phyloP scores from a whole-genome alignment of 2,113 vertebrate species.

The Callipepla squamata region DNA sequence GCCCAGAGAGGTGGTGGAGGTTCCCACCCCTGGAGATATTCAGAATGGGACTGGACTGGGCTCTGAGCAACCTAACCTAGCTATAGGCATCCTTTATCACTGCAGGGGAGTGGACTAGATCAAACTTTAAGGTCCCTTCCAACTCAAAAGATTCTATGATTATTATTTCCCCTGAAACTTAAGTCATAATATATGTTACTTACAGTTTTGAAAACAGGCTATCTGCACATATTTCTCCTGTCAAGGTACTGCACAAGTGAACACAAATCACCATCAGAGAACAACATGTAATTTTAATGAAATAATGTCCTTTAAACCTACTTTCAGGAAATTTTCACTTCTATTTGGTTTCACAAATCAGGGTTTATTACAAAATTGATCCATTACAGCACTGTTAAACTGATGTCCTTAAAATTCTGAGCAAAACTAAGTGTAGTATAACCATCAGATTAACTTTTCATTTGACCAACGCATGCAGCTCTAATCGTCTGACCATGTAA shows the following conservation, averaged over 20 bases:
- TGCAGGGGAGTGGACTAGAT: too few relatives aligned
- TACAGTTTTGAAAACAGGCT: slow-evolving; percentile 43
- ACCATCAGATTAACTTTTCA: neutral
- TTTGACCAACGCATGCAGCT: neutral
- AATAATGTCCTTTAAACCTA: slow-evolving; percentile 54
- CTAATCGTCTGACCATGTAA: neutral
- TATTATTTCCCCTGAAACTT: slow-evolving; percentile 30
- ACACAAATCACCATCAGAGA: slow-evolving; percentile 40
- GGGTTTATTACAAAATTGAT: neutral
- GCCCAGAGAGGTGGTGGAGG: too few relatives aligned
- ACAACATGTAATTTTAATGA: slow-evolving; percentile 58
- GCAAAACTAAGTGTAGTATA: neutral
- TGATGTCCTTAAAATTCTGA: slow-evolving; percentile 16
- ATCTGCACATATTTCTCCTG: slow-evolving; percentile 49
- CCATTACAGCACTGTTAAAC: neutral
- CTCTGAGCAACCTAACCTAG: too few relatives aligned
- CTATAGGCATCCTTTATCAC: too few relatives aligned
- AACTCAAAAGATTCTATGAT: neutral
- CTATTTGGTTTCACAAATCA: slow-evolving; percentile 52
- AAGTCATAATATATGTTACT: slow-evolving; percentile 7
- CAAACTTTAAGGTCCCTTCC: too few relatives aligned
- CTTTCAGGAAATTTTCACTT: slow-evolving; percentile 48
- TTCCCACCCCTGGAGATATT: too few relatives aligned
- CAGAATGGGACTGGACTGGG: too few relatives aligned
- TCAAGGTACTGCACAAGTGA: slow-evolving; percentile 40